A percentile compares a stretch with the other conserved stretches of the same genome.
phyloP scores from a whole-genome alignment of 2,797 vertebrate species.

The Paratrypauchen microcephalus region DNA sequence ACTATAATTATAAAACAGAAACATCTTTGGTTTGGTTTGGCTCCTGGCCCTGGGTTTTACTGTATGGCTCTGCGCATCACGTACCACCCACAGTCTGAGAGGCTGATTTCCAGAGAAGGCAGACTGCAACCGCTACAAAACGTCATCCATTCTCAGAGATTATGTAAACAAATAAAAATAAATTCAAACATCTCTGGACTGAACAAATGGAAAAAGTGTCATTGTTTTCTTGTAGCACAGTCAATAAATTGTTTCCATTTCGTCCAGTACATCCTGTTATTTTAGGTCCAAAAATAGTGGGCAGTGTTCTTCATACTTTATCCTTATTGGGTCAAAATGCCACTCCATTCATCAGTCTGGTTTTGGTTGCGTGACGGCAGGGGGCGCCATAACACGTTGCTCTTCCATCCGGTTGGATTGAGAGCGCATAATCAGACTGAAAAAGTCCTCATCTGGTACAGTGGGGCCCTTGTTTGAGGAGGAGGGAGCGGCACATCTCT shows the following conservation, averaged over 20 bases:
- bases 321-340: neutral
- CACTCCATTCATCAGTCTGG: conserved; percentile 64
- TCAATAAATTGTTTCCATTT: neutral
- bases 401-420: conserved; percentile 96
- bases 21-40: conserved; percentile 18
- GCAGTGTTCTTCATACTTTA: conserved; percentile 29
- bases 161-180: conserved; percentile 14
- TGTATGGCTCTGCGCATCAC: conserved; percentile 1
- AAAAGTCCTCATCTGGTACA: conserved; percentile 94
- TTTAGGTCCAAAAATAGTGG: conserved; percentile 13
- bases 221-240: conserved; percentile 11
- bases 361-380: conserved; percentile 60
- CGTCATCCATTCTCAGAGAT: neutral
- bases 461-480: conserved; percentile 82
- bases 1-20: conserved; percentile 15
- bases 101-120: conserved; percentile 33
- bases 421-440: conserved; percentile 91
- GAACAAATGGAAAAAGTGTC: neutral
- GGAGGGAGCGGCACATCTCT: conserved; percentile 88
- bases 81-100: conserved; percentile 1
- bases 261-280: conserved; percentile 10
- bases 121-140: neutral
- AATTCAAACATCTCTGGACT: neutral
- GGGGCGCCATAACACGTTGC: conserved; percentile 86
- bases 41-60: neutral